A percentile compares a stretch with the other conserved stretches of the same genome.
Conservation (phyloP, 2,888 invertebrate genomes). For the Cheilosia impressa region DNA sequence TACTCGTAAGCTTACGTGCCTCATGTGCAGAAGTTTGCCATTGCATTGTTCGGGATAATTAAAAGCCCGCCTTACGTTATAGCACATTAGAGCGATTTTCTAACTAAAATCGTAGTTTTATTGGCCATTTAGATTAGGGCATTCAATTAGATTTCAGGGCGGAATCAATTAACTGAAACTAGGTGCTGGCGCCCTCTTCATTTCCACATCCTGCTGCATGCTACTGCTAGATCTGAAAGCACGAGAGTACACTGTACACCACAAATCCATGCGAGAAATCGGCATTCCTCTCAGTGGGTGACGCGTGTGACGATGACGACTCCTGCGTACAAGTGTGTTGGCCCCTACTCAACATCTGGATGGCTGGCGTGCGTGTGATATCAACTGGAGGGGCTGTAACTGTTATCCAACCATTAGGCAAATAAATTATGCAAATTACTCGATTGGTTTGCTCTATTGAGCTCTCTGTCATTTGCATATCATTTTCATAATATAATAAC, state of each 20-base stretch:
- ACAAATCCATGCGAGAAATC: conserved; percentile 32
- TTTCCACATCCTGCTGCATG: conserved; percentile 25
- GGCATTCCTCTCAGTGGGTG: conserved; percentile 13
- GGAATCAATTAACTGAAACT: conserved; percentile 62
- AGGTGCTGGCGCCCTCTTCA: conserved; percentile 24
- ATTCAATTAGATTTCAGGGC: conserved; percentile 42
- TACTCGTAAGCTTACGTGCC: conserved; percentile 9
- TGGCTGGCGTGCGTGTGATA: conserved; percentile 23
- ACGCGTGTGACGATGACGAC: conserved; percentile 11
- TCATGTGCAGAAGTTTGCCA: background rate
- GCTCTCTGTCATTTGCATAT: conserved; percentile 67
- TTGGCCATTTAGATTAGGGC: conserved; percentile 46
- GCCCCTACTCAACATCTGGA: background rate
- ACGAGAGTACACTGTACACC: background rate
- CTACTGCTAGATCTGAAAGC: conserved; percentile 2
- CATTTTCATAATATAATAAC: conserved; percentile 62
- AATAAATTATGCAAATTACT: conserved; percentile 72
- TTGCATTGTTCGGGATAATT: conserved; percentile 35
- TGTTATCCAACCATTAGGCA: conserved; percentile 68
- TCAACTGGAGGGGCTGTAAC: conserved; percentile 45
- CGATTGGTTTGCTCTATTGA: conserved; percentile 72
- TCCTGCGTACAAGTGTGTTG: conserved; percentile 17
- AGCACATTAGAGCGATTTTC: conserved; percentile 7
- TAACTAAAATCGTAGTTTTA: conserved; percentile 33
- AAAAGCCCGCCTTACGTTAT: conserved; percentile 11